Percentiles rank a stretch among this genome's conserved stretches.
phyloP scores from a whole-genome alignment of 2,888 invertebrate genomes.

The Strigamia crassipes region DNA sequence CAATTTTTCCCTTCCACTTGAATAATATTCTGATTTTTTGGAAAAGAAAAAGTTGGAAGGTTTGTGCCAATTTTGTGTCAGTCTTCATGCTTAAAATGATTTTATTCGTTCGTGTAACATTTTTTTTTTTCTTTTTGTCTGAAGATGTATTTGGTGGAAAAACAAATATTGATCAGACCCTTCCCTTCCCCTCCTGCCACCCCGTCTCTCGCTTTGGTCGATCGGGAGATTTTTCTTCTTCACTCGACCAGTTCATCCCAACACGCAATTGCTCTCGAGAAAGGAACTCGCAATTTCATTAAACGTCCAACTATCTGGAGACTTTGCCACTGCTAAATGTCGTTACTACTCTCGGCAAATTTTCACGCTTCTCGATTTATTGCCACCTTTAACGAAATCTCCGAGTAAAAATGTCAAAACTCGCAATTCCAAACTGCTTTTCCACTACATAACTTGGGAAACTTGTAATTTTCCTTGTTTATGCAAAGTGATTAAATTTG shows the following conservation, averaged over 20 bases:
- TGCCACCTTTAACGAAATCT: constrained; percentile 23
- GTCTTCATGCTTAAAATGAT: constrained; percentile 7
- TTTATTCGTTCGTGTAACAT: constrained; percentile 20
- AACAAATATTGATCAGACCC: constrained; percentile 32
- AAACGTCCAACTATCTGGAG: constrained; percentile 34
- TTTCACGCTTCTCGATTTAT: constrained; percentile 35
- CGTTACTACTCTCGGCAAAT: constrained; percentile 36
- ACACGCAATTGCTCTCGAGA: constrained; percentile 40
- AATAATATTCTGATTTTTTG: background rate
- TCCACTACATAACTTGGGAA: background rate
- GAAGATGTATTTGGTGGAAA: constrained; percentile 17
- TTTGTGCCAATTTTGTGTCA: constrained; percentile 19
- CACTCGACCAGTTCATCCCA: constrained; percentile 40
- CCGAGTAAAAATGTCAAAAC: constrained; percentile 24
- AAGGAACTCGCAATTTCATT: constrained; percentile 42
- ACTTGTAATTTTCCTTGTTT: constrained; percentile 14
- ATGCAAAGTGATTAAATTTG: constrained; percentile 24
- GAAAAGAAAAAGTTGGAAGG: background rate
- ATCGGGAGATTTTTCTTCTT: constrained; percentile 32
- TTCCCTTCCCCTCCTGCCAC: background rate
- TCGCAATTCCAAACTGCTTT: background rate
- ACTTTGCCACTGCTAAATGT: constrained; percentile 40
- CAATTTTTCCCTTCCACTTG: background rate
- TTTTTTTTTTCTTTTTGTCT: constrained; percentile 3
- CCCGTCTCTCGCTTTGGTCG: background rate